Percentiles rank a stretch among this genome's conserved stretches.
phyloP scores from a whole-genome alignment of 2,113 vertebrate species.

The Galbula dea region DNA sequence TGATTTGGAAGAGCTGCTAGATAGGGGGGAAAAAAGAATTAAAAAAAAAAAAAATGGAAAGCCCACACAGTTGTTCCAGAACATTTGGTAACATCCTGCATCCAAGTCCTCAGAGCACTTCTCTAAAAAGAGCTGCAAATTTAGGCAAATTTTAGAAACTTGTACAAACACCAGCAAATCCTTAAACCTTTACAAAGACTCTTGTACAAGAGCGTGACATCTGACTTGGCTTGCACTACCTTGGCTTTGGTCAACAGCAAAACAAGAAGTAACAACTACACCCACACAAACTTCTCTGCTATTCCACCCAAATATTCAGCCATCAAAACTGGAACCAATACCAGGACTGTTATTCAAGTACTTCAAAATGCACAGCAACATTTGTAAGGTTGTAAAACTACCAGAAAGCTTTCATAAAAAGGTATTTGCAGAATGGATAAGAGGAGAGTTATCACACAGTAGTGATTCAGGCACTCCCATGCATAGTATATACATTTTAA shows the following conservation, averaged over 20 bases:
- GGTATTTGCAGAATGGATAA: background rate
- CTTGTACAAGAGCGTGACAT: background rate
- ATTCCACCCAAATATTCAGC: background rate
- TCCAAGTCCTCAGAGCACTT: background rate
- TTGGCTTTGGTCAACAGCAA: background rate
- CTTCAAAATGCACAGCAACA: background rate
- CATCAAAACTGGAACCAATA: background rate
- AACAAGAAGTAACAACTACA: background rate
- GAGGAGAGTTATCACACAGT: background rate
- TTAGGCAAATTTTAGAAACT: constrained; percentile 33
- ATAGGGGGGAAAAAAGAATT: background rate
- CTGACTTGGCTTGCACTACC: background rate
- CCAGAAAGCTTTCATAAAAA: background rate
- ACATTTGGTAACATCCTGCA: background rate
- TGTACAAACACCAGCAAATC: constrained; percentile 1
- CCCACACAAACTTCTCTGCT: background rate
- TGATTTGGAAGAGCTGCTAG: constrained; percentile 12
- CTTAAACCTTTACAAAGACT: background rate
- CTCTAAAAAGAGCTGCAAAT: background rate
- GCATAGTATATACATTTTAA: background rate
- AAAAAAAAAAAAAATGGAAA: background rate
- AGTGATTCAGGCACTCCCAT: background rate
- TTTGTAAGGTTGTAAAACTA: background rate
- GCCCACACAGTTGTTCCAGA: background rate
- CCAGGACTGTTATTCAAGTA: background rate